Evolutionary conservation across 2,888 invertebrate species (phyloP), one percentile per base, ranked within the genome.

Genomic region (Melinaea menophilus): DNA sequence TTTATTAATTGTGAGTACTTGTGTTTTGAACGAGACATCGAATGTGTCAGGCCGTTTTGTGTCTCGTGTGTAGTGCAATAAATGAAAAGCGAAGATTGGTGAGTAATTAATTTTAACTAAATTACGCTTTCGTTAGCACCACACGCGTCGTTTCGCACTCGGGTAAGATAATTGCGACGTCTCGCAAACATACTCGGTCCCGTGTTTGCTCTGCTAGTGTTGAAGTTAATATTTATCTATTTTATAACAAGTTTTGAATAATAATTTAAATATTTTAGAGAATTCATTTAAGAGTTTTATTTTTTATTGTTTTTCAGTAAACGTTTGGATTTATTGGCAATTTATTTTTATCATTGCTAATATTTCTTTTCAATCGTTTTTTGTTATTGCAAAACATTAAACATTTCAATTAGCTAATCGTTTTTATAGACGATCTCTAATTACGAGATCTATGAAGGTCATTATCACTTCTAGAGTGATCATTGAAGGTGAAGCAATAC

Each of bases 81-180:
- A 69, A 69, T 64, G 64, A 74, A 73, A 71, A 69, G 67, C 67
- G 69, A 73, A 68, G 67, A 69, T 68, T 68, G 65, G 65, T 66
- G 46, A 69, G 65, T 70, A 72, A 74, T 72, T 71, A 72, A 72
- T 72, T 72, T 76, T 71, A 72, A 68, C 68, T 70, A 71, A 72
- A 72, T 72, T 70, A 72, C 76, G 74, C 78, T 82, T 79, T 82
- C 81, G 70, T 76, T 79, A 77, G 75, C 72, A 67, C 73, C 75
- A 74, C 78, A 72, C 75, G 74, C 76, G 74, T 41, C 41, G 41
- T 9, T 41, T 41, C 45, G 22, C 9, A 22, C 59, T 5, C 59
- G 22, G n/a, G 45, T 37, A 51, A 60, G 55, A 55, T 61, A 61
- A 61, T 56, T 47, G 56, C 56, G 31, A 41, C 37, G 41, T 59